Evolutionary conservation across 1,140 invertebrate species (phyloP), one percentile per base, ranked within the genome.

Genomic region (Eufriesea mexicana): DNA sequence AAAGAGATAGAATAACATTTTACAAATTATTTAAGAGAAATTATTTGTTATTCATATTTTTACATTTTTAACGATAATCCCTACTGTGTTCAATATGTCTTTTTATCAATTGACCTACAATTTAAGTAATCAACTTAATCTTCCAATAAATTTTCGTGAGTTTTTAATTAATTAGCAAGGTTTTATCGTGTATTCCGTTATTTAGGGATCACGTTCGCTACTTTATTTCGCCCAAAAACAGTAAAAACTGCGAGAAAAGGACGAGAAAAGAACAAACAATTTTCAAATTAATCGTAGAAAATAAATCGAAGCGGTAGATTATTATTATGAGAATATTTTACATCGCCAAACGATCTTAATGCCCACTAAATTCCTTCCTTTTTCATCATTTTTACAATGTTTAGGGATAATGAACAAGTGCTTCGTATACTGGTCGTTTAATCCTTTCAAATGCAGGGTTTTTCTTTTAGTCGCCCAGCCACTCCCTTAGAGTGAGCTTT

Each of bases 261-360:
- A 57, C 64, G 12, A 25, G 28, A 20, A 9, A 75, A 67, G 18
- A 12, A 14, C 5, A 64, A 49, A 49, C 61, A 47, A 42, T 14
- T 81, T 75, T 81, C 66, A 76, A n/a, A 57, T 81, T 75, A 81
- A 81, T 76, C 47, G 79, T 81, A 76, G 79, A 67, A 64, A 66
- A 67, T 75, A 76, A 75, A 81, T 67, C 49, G 25, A 49, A 66
- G 49, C 79, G 71, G 23, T 81, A 81, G 61, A 67, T 49, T 64
- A 64, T 75, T 73, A 74, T 64, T 64, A 25, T 81, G 47, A 54
- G 64, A 66, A n/a, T 59, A 81, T 75, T 81, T 75, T 81, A 57
- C 71, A 81, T 81, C 49, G 79, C 73, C 79, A 82, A 82, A 82
- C 59, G 23, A 76, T 76, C 67, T 82, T 68, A 57, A 68, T 45